Base-by-base conservation (phyloP, 2,797 vertebrate genomes). In the Alectoris magna region DNA sequence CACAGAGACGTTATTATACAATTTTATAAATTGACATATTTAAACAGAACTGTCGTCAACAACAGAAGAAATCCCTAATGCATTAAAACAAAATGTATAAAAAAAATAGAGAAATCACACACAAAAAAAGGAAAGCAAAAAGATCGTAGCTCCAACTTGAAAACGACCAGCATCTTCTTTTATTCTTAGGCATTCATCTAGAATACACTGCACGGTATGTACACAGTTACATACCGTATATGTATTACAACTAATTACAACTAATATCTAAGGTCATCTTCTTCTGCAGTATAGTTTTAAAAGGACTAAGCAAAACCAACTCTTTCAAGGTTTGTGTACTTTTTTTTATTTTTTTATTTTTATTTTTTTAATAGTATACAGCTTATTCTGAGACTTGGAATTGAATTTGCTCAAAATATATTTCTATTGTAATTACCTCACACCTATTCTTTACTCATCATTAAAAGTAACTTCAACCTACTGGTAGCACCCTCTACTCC, bases 151-250 rank as follows among this genome's bases (percentile, higher is more conserved):
- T 43, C 41, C 46, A 58, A 87, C 13, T 15, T 31, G 13, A 76
- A 76, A 36, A 91, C 55, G 29, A 66, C n/a, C 4, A 39, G 16
- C 43, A 75, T 29, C 78, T 22, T 62, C 17, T 11, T 24, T 74
- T 78, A 90, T 66, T 84, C 92, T 91, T 88, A 91, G 70, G 51
- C 6, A 51, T 39, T 59, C 77, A 94, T 70, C 90, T 94, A 72
- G 56, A 87, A 88, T 31, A 49, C 13, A 49, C 9, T 56, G 22
- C 29, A 55, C 38, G 31, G 34, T 43, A 56, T 5, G 18, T 23
- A 60, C 38, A 39, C 2, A 11, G 10, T n/a, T n/a, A n/a, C n/a
- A n/a, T n/a, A n/a, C n/a, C n/a, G n/a, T n/a, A n/a, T n/a, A n/a
- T n/a, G n/a, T n/a, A n/a, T n/a, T n/a, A n/a, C n/a, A n/a, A n/a